These are phyloP conservation scores for Pterostichus niger DNA, from an alignment of 2,888 invertebrate genomes.

Conservation along the genomic window DNA sequence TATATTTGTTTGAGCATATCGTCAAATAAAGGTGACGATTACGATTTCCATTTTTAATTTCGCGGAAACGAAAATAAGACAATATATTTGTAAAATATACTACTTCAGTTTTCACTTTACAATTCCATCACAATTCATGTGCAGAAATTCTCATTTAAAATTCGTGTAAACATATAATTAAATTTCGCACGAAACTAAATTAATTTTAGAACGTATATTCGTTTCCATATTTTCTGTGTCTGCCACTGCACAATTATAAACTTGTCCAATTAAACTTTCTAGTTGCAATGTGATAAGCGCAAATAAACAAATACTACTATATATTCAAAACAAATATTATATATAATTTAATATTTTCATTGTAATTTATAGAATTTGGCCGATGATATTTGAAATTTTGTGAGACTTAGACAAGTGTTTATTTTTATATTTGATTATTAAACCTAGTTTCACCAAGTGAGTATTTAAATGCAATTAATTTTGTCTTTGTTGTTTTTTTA, in stretches of 20 bases:
- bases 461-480: no score
- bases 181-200: constrained; percentile 53
- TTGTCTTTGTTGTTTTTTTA: no score
- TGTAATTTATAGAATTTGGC: constrained; percentile 11
- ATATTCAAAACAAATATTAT: constrained; percentile 51
- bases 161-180: constrained; percentile 53
- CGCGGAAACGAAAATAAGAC: not conserved
- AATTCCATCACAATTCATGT: constrained; percentile 48
- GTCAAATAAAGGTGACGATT: no score
- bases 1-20: no score
- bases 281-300: constrained; percentile 48
- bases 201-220: constrained; percentile 47
- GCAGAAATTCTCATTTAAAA: constrained; percentile 54
- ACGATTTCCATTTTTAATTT: constrained; percentile 12
- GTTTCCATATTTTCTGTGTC: constrained; percentile 55
- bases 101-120: constrained; percentile 15
- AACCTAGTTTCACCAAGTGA: no score
- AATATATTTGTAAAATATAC: not conserved
- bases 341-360: constrained; percentile 46
- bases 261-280: constrained; percentile 64
- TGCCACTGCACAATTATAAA: constrained; percentile 56
- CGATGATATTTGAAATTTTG: constrained; percentile 11
- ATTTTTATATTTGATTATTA: no score
- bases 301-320: constrained; percentile 40
- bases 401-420: no score